These are phyloP conservation scores for Passer domesticus DNA, from an alignment of 2,113 vertebrate genomes.

Conservation along the genomic window DNA sequence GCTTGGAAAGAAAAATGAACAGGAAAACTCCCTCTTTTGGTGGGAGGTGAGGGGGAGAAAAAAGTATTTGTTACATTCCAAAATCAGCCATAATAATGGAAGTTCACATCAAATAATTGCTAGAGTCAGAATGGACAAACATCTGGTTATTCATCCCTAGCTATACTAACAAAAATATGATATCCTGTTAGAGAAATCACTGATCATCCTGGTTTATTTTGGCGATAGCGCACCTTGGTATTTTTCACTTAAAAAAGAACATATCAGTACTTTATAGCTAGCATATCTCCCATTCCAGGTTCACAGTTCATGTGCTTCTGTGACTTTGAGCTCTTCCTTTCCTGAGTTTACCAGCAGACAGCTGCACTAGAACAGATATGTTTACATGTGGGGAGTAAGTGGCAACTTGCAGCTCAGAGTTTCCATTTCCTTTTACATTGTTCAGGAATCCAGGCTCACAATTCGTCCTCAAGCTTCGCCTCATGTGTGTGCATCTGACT, in stretches of 20 bases:
- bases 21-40: neutral
- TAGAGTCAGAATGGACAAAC: conserved; percentile 44
- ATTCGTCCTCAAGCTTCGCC: neutral
- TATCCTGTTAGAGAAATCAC: conserved; percentile 36
- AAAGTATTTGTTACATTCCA: conserved; percentile 6
- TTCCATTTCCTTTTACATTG: conserved; percentile 69
- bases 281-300: conserved; percentile 38
- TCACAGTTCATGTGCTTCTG: conserved; percentile 54
- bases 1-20: neutral
- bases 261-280: conserved; percentile 17
- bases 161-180: conserved; percentile 37
- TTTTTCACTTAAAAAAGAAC: conserved; percentile 40
- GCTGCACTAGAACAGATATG: conserved; percentile 54
- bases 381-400: conserved; percentile 60
- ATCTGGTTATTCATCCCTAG: conserved; percentile 40
- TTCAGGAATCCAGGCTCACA: conserved; percentile 32
- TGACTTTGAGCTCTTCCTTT: conserved; percentile 68
- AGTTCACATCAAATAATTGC: conserved; percentile 22
- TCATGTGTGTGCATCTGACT: neutral
- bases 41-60: accelerated
- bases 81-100: conserved; percentile 9
- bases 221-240: neutral
- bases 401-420: conserved; percentile 46
- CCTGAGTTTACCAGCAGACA: conserved; percentile 62
- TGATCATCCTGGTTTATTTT: conserved; percentile 58